These are phyloP conservation scores for Brachionus sp. DNA, from an alignment of 1,140 invertebrate genomes.

Conservation along the genomic window DNA sequence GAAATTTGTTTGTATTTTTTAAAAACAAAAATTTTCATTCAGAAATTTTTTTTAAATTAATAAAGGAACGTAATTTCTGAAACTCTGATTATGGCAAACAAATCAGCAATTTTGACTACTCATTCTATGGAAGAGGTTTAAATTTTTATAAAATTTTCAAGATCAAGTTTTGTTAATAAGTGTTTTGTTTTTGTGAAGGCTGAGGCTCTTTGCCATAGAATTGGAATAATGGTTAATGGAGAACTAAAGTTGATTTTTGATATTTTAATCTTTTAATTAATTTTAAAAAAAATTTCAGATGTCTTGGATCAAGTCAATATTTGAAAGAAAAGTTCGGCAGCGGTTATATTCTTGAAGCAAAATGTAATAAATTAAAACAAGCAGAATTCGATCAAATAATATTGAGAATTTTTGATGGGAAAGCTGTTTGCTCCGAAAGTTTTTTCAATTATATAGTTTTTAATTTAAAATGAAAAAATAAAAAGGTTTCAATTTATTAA, in stretches of 20 bases:
- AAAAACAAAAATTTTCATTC: no score
- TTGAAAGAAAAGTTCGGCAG: conserved; percentile 60
- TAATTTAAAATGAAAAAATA: no score
- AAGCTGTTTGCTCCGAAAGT: conserved; percentile 69
- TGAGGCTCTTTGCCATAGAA: conserved; percentile 61
- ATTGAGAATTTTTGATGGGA: conserved; percentile 69
- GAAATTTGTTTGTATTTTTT: no score
- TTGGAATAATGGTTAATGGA: conserved; percentile 63
- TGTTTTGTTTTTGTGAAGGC: conserved; percentile 48
- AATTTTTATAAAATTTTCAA: conserved; percentile 58
- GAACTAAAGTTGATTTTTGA: conserved; percentile 50
- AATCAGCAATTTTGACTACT: conserved; percentile 51
- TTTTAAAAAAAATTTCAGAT: conserved; percentile 52
- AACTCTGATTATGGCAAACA: conserved; percentile 60
- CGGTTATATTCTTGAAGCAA: conserved; percentile 52
- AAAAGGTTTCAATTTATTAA: no score
- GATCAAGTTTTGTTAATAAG: conserved; percentile 52
- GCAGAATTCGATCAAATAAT: conserved; percentile 64
- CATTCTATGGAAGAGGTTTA: conserved; percentile 62
- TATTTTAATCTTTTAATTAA: background rate
- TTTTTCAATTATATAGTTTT: conserved; percentile 76
- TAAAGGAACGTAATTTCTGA: conserved; percentile 68
- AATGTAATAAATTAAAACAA: conserved; percentile 48
- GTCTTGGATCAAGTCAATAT: conserved; percentile 61
- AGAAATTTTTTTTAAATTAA: background rate